Percentiles rank a stretch among this genome's conserved stretches.
These are phyloP conservation scores for Syngnathus floridae DNA, from an alignment of 2,113 vertebrate species.

Conservation along the genomic window DNA sequence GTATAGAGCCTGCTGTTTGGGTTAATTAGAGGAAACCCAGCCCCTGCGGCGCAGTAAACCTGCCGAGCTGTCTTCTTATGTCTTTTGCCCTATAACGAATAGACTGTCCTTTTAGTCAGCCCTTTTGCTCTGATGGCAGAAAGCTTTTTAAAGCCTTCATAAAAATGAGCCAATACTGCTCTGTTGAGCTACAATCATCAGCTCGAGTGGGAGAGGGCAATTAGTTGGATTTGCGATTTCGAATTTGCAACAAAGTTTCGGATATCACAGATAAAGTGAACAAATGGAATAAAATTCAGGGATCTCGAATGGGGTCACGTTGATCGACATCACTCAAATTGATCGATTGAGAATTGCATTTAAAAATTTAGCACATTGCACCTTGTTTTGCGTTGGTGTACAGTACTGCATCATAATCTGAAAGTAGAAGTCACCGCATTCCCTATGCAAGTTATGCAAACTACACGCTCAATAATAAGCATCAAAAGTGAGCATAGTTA, in stretches of 20 bases:
- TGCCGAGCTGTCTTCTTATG: conserved; percentile 26
- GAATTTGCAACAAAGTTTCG: background rate
- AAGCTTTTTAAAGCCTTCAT: conserved; percentile 16
- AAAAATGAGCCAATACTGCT: conserved; percentile 23
- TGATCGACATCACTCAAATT: background rate
- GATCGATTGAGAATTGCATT: background rate
- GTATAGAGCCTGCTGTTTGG: conserved; percentile 41
- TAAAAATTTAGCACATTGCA: background rate
- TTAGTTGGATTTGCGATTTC: conserved; percentile 17
- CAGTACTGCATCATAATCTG: too few relatives aligned
- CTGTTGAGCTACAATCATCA: background rate
- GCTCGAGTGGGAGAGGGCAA: conserved; percentile 11
- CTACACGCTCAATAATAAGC: background rate
- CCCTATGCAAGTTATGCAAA: too few relatives aligned
- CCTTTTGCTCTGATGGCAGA: conserved; percentile 13
- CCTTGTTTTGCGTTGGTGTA: too few relatives aligned
- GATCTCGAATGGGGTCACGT: background rate
- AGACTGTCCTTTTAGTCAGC: conserved; percentile 10
- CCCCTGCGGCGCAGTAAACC: conserved; percentile 33
- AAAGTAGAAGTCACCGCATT: too few relatives aligned
- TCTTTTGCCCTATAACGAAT: conserved; percentile 38
- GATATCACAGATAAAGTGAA: background rate
- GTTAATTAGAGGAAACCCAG: conserved; percentile 49
- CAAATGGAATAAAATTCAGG: background rate
- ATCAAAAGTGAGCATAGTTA: background rate